Base-by-base conservation (phyloP, 2,113 vertebrate genomes). In the Proteles cristata region DNA sequence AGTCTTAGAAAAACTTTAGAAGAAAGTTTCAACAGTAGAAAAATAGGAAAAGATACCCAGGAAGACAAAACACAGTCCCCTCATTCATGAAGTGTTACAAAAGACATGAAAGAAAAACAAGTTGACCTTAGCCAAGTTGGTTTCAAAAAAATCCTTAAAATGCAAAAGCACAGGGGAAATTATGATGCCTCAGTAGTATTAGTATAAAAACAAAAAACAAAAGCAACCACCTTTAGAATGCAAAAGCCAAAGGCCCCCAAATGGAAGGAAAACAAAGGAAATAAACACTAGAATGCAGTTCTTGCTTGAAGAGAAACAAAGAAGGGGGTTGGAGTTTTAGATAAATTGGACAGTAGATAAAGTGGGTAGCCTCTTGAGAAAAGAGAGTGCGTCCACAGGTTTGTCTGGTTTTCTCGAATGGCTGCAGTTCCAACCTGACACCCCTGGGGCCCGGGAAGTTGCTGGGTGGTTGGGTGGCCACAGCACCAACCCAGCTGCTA, bases 21-120 rank as follows among this genome's bases (percentile, higher is more conserved):
- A n/a, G n/a, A n/a, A n/a, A n/a, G n/a, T n/a, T 89, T 87, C 35
- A 63, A 43, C 79, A 45, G 53, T 88, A 87, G 88, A 93, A 89
- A 94, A 55, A 39, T 45, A 68, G 17, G 45, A 84, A 69, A 89
- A 82, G 25, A 50, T 35, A 81, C 11, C 14, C 31, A 86, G n/a
- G 93, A 61, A n/a, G 58, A 63, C 48, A 66, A 35, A 94, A 83
- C 28, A 35, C 16, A 88, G 4, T 39, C 43, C 35, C n/a, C 11
- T 6, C 15, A 69, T 73, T 88, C 17, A 74, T 89, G 5, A 96
- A 81, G 19, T 96, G 35, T 77, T 94, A 0, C 85, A 66, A 90
- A 93, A 90, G 48, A 65, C 23, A 15, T 89, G 76, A 17, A 28
- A 65, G 50, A 77, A 95, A 86, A 71, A 93, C 14, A 80, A 76